A percentile compares a stretch with the other conserved stretches of the same genome.
These are phyloP conservation scores for Drosophila neotestacea DNA, from an alignment of 2,888 invertebrate species.

Conservation along the genomic window DNA sequence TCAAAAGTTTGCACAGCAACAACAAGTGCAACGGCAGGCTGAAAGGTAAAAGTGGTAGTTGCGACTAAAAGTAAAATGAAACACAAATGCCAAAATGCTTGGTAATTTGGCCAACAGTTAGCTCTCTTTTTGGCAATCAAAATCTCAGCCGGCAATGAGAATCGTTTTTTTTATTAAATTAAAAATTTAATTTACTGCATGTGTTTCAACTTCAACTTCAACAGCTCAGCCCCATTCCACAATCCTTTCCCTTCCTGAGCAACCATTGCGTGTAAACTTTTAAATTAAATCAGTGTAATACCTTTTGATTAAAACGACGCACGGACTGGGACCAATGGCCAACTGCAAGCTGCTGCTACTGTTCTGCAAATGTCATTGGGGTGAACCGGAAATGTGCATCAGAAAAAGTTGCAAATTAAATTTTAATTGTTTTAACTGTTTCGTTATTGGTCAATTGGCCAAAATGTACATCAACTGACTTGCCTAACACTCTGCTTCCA, in stretches of 20 bases:
- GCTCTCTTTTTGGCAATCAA: slow-evolving; percentile 40
- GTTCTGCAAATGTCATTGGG: slow-evolving; percentile 50
- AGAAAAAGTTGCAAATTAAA: slow-evolving; percentile 64
- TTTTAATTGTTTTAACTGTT: slow-evolving; percentile 71
- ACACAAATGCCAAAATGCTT: slow-evolving; percentile 56
- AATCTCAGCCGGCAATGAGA: slow-evolving; percentile 54
- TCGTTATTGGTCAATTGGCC: slow-evolving; percentile 63
- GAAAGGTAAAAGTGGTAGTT: slow-evolving; percentile 15
- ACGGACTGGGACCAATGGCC: slow-evolving; percentile 10
- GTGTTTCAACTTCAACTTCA: slow-evolving; percentile 45
- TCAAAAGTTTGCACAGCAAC: slow-evolving; percentile 59
- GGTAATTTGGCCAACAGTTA: slow-evolving; percentile 42
- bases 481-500: slow-evolving; percentile 8
- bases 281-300: slow-evolving; percentile 68
- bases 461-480: slow-evolving; percentile 20
- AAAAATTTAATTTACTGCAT: slow-evolving; percentile 71
- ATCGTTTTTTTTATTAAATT: slow-evolving; percentile 69
- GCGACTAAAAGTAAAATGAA: slow-evolving; percentile 50
- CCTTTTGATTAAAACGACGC: slow-evolving; percentile 41
- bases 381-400: slow-evolving; percentile 57
- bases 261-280: slow-evolving; percentile 57
- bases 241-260: neutral
- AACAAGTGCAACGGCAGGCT: slow-evolving; percentile 20
- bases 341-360: slow-evolving; percentile 25
- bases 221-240: neutral